These are phyloP conservation scores for Coenonympha arcania DNA, from an alignment of 2,888 invertebrate genomes.

Conservation along the genomic window DNA sequence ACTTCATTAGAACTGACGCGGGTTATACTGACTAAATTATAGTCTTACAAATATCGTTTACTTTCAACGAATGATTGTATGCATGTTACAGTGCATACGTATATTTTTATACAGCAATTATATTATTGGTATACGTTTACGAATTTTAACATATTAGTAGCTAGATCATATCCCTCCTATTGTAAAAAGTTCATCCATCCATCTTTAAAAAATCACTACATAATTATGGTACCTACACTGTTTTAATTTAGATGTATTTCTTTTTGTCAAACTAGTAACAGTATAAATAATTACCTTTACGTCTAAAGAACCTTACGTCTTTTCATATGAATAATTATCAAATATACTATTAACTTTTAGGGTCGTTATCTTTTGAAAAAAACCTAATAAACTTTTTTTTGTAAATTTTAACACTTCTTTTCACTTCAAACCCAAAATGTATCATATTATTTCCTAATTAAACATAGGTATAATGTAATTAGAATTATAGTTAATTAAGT, in stretches of 20 bases:
- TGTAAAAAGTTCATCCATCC: constrained; percentile 13
- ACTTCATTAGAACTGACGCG: too few relatives aligned
- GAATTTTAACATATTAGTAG: not conserved
- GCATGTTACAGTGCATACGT: constrained; percentile 12
- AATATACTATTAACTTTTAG: too few relatives aligned
- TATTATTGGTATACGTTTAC: not conserved
- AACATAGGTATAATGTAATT: constrained; percentile 7
- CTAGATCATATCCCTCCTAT: constrained; percentile 3
- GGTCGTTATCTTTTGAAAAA: too few relatives aligned
- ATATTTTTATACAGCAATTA: constrained; percentile 19
- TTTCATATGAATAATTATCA: too few relatives aligned
- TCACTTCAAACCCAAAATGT: not conserved
- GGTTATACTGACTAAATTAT: too few relatives aligned
- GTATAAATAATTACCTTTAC: not conserved
- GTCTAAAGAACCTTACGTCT: too few relatives aligned
- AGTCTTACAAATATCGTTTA: too few relatives aligned
- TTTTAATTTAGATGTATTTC: not conserved
- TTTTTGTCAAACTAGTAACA: not conserved
- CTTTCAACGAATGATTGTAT: too few relatives aligned
- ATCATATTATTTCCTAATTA: constrained; percentile 1
- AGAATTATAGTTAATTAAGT: constrained; percentile 13
- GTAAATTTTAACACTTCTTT: too few relatives aligned
- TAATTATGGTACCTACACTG: not conserved
- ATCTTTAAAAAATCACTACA: constrained; percentile 1
- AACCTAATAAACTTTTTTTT: too few relatives aligned